Base-by-base conservation (phyloP, 1,140 invertebrate genomes). In the Drosophila persimilis region DNA sequence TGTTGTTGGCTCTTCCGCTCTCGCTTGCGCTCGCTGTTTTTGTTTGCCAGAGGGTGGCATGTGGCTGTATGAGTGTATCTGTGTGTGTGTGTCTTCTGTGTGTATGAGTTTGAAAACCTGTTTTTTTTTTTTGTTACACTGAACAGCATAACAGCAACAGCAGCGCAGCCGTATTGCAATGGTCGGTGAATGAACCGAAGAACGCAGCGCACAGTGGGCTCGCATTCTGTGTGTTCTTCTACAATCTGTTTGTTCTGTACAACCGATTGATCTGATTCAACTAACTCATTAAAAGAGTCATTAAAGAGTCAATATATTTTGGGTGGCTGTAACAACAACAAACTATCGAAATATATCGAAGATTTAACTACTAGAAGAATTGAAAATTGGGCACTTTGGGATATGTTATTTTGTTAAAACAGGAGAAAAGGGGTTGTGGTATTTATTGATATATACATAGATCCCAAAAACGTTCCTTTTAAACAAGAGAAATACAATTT, bases 131-230 rank as follows among this genome's bases (percentile, higher is more conserved):
- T 57, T 67, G 50, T 86, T 81, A 77, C 77, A 73, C 63, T 60
- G 65, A 71, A 62, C 57, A 75, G 46, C 84, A 73, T 55, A 43
- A 70, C 43, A 47, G 35, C 71, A 11, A 54, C 72, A 61, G 64
- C 74, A 52, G 79, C 83, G 78, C 81, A 86, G 83, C 44, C 78
- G 81, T 88, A 88, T 70, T 83, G 83, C 83, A 90, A 67, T 58
- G 81, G 86, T 85, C 88, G 86, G 86, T 90, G 86, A 90, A 90
- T 90, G 86, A 90, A 90, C 86, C 78, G 76, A 39, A n/a, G n/a
- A 13, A 29, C 11, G 11, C 11, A 39, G 11, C 3, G 60, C 60
- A 74, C 71, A 65, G 71, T 74, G 71, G 47, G 1, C n/a, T 15
- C 6, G 3, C 5, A 11, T 9, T 6, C 7, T 44, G 13, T 11